Evolutionary conservation across 2,797 vertebrate genomes (phyloP), one percentile per base, ranked within the genome.

Genomic region (Anguilla marmorata): DNA sequence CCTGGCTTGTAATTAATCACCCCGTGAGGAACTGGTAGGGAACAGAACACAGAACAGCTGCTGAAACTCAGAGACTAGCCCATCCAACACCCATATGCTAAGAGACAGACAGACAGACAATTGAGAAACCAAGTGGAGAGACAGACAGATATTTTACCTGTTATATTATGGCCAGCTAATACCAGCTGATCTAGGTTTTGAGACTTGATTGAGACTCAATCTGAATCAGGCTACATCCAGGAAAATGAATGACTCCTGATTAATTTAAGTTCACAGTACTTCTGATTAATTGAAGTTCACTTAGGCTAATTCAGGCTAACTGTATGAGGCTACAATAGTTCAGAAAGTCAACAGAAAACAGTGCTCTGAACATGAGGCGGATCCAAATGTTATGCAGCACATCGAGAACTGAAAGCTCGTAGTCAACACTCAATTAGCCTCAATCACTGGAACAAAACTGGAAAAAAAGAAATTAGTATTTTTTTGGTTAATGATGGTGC

Each of bases 361-460:
- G 8, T 74, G 19, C 79, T 82, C 48, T 82, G 48, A 12, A 48
- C 9, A 3, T 30, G 82, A 54, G n/a, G 50, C 3, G 24, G 11
- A 84, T 27, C 12, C 82, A 56, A 24, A n/a, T 84, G 82, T 56
- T 56, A 12, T 84, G 27, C n/a, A 0, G 50, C n/a, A 56, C 1
- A 1, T 5, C 2, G 52, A 30, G 50, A 52, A 56, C 24, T 30
- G 7, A 27, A 56, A 30, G 4, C 9, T 50, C 52, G 14, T 27
- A 83, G 80, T 41, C 24, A 1, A 41, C 80, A 83, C 30, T 83
- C 80, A 52, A 19, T 84, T 84, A 84, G 48, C 37, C 45, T n/a
- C n/a, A 54, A 84, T 84, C 24, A 54, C 82, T 27, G 48, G 82
- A 30, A n/a, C n/a, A 27, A 52, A 27, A 24, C 82, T n/a, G 45